Conservation (phyloP, 1,140 invertebrate genomes). For the Aphaenogaster ashmeadi region DNA sequence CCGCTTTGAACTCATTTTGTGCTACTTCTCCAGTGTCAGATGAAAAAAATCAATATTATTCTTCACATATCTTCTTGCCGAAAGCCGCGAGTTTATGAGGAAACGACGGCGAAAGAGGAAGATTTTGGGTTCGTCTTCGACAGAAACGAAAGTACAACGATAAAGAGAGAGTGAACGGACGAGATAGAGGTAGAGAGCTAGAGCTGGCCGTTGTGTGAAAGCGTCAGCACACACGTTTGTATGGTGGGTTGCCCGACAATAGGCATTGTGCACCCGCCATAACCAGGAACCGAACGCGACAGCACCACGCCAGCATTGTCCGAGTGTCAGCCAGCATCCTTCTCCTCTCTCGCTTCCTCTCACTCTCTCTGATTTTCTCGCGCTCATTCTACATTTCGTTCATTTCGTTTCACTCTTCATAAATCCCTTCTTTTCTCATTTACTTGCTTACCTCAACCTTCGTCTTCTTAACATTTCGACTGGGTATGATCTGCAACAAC, state of each 20-base stretch:
- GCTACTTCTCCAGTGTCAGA: conserved; percentile 12
- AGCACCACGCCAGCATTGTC: conserved; percentile 84
- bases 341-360: conserved; percentile 56
- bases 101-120: conserved; percentile 12
- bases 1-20: conserved; percentile 8
- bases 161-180: conserved; percentile 48
- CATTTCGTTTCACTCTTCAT: conserved; percentile 46
- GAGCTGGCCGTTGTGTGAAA: conserved; percentile 77
- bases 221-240: conserved; percentile 84
- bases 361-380: not conserved
- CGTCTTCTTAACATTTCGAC: conserved; percentile 27
- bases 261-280: conserved; percentile 87
- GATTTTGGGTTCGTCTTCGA: conserved; percentile 49
- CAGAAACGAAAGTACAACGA: conserved; percentile 26
- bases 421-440: conserved; percentile 47
- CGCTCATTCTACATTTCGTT: conserved; percentile 43
- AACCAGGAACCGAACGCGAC: conserved; percentile 86
- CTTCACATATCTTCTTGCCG: conserved; percentile 57
- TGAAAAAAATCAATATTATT: conserved; percentile 47
- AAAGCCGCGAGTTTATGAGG: conserved; percentile 53
- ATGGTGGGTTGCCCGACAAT: conserved; percentile 84
- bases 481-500: not conserved
- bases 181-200: conserved; percentile 42
- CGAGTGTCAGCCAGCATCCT: conserved; percentile 84
- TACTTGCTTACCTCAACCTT: conserved; percentile 24